phyloP scores from a whole-genome alignment of 1,140 invertebrate species.

The Pseudobourletiella spinata region DNA sequence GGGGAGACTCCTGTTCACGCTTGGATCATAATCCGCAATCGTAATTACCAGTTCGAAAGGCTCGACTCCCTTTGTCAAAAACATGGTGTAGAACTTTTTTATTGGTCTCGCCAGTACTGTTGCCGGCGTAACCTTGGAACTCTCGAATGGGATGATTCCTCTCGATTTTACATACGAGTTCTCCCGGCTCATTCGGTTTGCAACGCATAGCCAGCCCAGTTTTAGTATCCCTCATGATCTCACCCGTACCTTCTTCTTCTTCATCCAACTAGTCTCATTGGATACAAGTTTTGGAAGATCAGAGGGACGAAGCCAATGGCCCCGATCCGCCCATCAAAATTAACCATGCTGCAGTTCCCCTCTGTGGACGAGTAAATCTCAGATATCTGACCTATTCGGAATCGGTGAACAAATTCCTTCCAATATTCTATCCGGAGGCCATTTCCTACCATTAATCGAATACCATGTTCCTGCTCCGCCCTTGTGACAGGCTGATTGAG shows the following conservation, averaged over 20 bases:
- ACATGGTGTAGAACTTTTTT: constrained; percentile 56
- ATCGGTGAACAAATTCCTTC: constrained; percentile 55
- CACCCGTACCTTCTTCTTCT: constrained; percentile 66
- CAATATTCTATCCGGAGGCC: constrained; percentile 85
- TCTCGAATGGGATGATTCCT: constrained; percentile 46
- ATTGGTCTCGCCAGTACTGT: constrained; percentile 40
- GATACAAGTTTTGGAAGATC: constrained; percentile 71
- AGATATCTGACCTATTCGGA: background rate
- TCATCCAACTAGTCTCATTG: constrained; percentile 9
- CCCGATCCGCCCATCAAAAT: constrained; percentile 56
- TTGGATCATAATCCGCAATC: no score
- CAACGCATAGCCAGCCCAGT: constrained; percentile 57
- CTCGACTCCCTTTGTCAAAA: constrained; percentile 50
- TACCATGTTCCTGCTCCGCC: constrained; percentile 67
- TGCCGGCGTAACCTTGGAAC: constrained; percentile 53
- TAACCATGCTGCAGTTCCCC: constrained; percentile 37
- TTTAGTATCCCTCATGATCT: constrained; percentile 46
- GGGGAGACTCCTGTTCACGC: no score
- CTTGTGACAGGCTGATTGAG: constrained; percentile 67
- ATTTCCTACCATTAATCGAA: constrained; percentile 83
- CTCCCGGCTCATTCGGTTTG: constrained; percentile 61
- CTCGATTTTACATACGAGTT: constrained; percentile 64
- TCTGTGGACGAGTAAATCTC: background rate
- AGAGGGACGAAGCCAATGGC: constrained; percentile 67
- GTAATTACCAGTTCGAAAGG: constrained; percentile 57